Evolutionary conservation across 2,888 invertebrate genomes (phyloP), one percentile per base, ranked within the genome.

Genomic region (Megastigmus dorsalis): DNA sequence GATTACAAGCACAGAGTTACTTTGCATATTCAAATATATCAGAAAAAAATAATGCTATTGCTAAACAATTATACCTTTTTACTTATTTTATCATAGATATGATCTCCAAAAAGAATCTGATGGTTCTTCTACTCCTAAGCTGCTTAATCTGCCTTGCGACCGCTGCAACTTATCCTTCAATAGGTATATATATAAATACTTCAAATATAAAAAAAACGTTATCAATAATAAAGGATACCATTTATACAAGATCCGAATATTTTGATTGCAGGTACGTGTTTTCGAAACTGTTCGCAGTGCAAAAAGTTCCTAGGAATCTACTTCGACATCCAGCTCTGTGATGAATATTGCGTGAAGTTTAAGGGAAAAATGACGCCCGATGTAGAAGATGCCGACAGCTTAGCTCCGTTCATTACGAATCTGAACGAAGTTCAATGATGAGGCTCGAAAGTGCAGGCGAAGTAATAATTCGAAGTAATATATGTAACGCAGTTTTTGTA

Each of bases 251-350:
- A 36, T 55, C 1, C 10, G 30, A 30, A 57, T 26, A 13, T 26
- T 70, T 63, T 10, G 0, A 20, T 28, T 9, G 0, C 36, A 86
- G 94, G 93, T 78, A 90, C 93, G 63, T 95, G 95, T 88, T 92
- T 95, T 74, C 92, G 95, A 80, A 96, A 96, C 88, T 96, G 96
- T 85, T 95, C 95, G 0, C 95, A 95, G 84, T 96, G 96, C 88
- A 95, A 95, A 89, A 95, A 94, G 88, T 95, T 95, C 93, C 93
- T 94, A 79, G 96, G 95, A 0, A 92, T 92, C 0, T 95, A 94
- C 89, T 96, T 96, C 88, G 94, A 96, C 83, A 96, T 95, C 0
- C 93, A 95, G 59, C 91, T 94, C 0, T 96, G 96, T 86, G 96
- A 95, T 0, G 94, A 95, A 82, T 92, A 94, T 78, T 96, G 96